Evolutionary conservation across 2,113 vertebrate genomes (phyloP), one percentile per base, ranked within the genome.

Genomic region (Xyliphius kryptos): DNA sequence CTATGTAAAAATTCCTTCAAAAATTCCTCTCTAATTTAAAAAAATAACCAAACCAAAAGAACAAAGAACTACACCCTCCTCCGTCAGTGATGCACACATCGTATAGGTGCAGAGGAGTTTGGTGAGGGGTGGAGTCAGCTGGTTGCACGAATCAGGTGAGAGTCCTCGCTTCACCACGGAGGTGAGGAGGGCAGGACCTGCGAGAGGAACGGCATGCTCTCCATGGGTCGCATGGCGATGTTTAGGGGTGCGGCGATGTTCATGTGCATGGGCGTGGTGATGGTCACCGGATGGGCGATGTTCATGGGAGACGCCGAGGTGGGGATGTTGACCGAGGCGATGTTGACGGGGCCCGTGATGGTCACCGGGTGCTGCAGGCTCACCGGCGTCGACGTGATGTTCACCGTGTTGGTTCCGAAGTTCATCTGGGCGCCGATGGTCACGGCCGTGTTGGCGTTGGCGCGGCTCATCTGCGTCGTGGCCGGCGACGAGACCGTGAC

Each of bases 131-230:
- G 54, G 66, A 75, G 69, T 69, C 72, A 66, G 78, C 70, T 74
- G 76, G 61, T 66, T 54, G 12, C 17, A 43, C 38, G 58, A 68
- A 67, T 67, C 64, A 46, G 60, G 37, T 69, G n/a, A 13, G 20
- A 40, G 9, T 66, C 9, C 1, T 38, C 8, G 48, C 5, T 11
- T 78, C 88, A 97, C 95, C 94, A 97, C 60, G 92, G 95, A 17
- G 92, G 92, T 79, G 94, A 94, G 16, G 94, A 96, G 76, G 94
- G 96, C 86, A 98, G 85, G 79, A 95, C 92, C 85, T 98, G 96
- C 81, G 95, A 93, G 79, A 98, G 89, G 82, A 98, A 98, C 80
- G 93, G 87, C 96, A 98, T 97, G 88, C 92, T 97, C 73, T 98
- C 96, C 77, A 97, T 91, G 15, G 93, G 86, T 74, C 96, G 88